Base-by-base conservation (phyloP, 2,888 invertebrate species). In the Nectonema munidae region DNA sequence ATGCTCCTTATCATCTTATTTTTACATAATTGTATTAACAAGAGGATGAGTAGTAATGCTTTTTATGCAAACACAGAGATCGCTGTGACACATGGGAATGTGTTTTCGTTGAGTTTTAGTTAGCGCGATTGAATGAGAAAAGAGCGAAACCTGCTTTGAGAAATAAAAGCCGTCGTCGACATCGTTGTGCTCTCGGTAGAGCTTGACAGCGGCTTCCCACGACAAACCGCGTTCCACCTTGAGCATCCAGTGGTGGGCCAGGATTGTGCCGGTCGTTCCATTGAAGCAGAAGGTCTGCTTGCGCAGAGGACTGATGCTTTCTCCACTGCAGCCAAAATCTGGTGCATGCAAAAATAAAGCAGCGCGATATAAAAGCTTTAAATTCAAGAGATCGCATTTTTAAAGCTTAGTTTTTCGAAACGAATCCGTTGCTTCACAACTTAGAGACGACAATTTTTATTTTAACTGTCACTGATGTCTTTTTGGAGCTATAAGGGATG, bases 191-290 rank as follows among this genome's bases (percentile, higher is more conserved):
- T 72, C 70, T 0, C 56, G 54, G 53, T 56, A 65, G 54, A 75
- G 71, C 44, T 76, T 72, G 48, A 71, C 59, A 0, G 81, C 81
- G 46, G 74, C 72, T 17, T 69, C 63, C 61, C 61, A 64, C 42
- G 71, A 69, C 71, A 89, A 71, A 45, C 70, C 73, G 40, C 79
- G 61, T 58, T 95, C 86, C 1, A 86, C 77, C 44, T 72, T 70
- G 41, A 89, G 75, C 42, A 61, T 63, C 81, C 81, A 34, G 18
- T 19, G 19, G 11, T 34, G 35, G 19, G 18, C 9, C 5, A 20
- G 20, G 17, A 34, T 9, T 5, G 20, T 9, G 35, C 35, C 35
- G 6, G 19, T 18, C 4, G 35, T 11, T 5, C 19, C 9, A 14
- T 16, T 5, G 19, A 34, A 34, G 15, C 20, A 20, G 20, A 34